Percentiles rank a stretch among this genome's conserved stretches.
These are phyloP conservation scores for Rosalia funebris DNA, from an alignment of 2,888 invertebrate species.

Conservation along the genomic window DNA sequence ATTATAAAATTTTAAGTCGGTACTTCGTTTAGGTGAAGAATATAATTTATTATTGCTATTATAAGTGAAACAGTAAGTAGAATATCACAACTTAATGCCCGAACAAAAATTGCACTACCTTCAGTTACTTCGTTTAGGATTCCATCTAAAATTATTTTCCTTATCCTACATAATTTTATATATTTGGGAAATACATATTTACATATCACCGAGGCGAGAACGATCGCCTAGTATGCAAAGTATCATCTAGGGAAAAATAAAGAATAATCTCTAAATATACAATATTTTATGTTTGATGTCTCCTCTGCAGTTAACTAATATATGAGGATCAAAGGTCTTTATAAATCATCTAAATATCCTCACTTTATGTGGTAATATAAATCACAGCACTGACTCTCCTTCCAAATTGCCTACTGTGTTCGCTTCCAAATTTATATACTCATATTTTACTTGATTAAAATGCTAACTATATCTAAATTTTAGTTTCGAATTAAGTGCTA, in stretches of 20 bases:
- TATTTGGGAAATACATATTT: no score
- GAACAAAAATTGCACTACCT: no score
- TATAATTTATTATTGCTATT: no score
- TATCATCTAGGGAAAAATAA: conserved; percentile 2
- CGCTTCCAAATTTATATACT: neutral
- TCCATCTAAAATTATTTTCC: no score
- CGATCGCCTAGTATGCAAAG: conserved; percentile 4
- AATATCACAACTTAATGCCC: no score
- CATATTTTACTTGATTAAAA: neutral
- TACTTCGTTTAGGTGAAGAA: no score
- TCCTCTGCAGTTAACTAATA: conserved; percentile 14
- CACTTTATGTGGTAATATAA: conserved; percentile 19
- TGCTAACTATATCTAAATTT: no score
- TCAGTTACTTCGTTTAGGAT: no score
- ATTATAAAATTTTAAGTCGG: no score
- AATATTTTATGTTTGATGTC: conserved; percentile 17
- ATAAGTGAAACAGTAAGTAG: no score
- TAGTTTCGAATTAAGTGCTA: no score
- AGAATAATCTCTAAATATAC: conserved; percentile 10
- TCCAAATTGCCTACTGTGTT: neutral
- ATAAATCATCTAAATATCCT: conserved; percentile 20
- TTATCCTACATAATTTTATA: no score
- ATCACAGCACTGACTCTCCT: conserved; percentile 3
- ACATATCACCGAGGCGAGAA: neutral
- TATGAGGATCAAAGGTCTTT: conserved; percentile 14